Conservation (phyloP, 2,113 vertebrate species). For the Tylochromis polylepis region DNA sequence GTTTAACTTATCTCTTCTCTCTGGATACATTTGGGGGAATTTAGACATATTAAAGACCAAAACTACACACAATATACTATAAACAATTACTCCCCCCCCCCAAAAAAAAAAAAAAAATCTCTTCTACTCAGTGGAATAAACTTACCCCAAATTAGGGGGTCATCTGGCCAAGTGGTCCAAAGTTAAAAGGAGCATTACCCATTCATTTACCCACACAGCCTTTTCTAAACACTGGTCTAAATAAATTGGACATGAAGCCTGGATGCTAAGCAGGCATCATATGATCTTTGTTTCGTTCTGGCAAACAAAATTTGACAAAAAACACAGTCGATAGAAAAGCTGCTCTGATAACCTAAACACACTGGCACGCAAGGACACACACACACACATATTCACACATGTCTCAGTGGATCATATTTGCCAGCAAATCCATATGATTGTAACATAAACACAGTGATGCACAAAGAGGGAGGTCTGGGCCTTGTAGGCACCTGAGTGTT, state of each 20-base stretch:
- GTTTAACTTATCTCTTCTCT: background rate
- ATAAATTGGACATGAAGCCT: background rate
- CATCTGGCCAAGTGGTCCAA: background rate
- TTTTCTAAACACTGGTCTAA: background rate
- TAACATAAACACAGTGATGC: constrained; percentile 37
- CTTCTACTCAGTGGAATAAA: background rate
- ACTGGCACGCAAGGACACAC: constrained; percentile 56
- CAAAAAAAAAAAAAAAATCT: background rate
- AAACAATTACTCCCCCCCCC: background rate
- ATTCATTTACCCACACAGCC: background rate
- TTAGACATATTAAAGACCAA: background rate
- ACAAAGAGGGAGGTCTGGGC: constrained; percentile 9
- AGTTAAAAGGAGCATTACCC: background rate
- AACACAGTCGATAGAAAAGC: constrained; percentile 77
- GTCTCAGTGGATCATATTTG: constrained; percentile 10
- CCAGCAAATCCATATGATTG: constrained; percentile 29
- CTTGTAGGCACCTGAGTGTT: constrained; percentile 32
- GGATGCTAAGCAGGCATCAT: constrained; percentile 63
- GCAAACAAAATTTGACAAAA: constrained; percentile 79
- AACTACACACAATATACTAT: background rate
- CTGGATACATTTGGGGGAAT: background rate
- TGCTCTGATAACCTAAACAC: constrained; percentile 79
- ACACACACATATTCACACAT: constrained; percentile 41
- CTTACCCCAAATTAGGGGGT: background rate
- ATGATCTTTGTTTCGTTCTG: constrained; percentile 79